These are phyloP conservation scores for Trisateles emortualis DNA, from an alignment of 2,888 invertebrate genomes.

Conservation along the genomic window DNA sequence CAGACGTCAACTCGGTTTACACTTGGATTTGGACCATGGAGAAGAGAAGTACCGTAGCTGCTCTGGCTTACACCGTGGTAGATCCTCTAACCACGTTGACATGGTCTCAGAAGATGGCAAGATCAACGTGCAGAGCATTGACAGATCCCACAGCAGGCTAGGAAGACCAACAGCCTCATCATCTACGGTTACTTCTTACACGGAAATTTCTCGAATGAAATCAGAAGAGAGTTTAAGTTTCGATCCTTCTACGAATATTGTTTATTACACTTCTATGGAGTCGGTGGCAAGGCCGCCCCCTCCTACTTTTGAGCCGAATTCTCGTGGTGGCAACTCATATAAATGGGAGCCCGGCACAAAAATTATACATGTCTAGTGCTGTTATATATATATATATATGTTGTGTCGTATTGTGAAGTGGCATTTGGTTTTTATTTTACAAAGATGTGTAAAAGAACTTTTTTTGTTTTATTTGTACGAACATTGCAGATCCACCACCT, in stretches of 20 bases:
- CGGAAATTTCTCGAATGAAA: conserved; percentile 43
- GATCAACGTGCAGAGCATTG: conserved; percentile 49
- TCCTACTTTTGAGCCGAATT: conserved; percentile 35
- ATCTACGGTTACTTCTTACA: conserved; percentile 29
- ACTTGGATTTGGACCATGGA: conserved; percentile 67
- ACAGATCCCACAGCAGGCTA: conserved; percentile 20
- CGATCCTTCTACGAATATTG: conserved; percentile 67
- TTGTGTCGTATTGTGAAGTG: conserved; percentile 45
- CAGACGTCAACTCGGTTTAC: conserved; percentile 72
- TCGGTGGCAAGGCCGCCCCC: conserved; percentile 57
- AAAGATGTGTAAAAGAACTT: neutral
- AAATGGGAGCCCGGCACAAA: conserved; percentile 77
- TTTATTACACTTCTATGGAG: conserved; percentile 66
- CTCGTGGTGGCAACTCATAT: conserved; percentile 53
- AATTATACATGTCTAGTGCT: conserved; percentile 66
- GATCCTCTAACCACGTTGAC: conserved; percentile 28
- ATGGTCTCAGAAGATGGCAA: conserved; percentile 51
- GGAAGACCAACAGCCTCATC: conserved; percentile 21
- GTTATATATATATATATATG: too few relatives aligned
- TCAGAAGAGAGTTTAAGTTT: conserved; percentile 58
- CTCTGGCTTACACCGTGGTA: conserved; percentile 55
- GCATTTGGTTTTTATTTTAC: conserved; percentile 31
- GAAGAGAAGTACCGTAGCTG: conserved; percentile 68
- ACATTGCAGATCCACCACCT: too few relatives aligned
- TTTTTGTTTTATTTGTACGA: conserved; percentile 24